Conservation (phyloP, 2,113 vertebrate genomes). For the Coreoperca whiteheadi region DNA sequence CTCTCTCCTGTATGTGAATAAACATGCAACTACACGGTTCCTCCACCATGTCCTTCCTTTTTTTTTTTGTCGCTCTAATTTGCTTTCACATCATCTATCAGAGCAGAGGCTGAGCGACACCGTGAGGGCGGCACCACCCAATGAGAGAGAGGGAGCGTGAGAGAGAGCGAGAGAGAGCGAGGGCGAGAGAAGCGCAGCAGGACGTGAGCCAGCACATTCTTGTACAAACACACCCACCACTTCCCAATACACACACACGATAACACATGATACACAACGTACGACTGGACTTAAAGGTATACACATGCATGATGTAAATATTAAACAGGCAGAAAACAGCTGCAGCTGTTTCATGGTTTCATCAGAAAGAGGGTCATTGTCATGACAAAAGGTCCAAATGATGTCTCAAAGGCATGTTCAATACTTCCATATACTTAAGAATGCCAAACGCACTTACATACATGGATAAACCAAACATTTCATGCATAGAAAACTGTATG, state of each 20-base stretch:
- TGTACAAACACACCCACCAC: slow-evolving; percentile 27
- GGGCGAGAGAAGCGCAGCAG: slow-evolving; percentile 28
- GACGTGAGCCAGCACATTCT: slow-evolving; percentile 37
- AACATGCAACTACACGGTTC: slow-evolving; percentile 16
- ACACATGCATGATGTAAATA: neutral
- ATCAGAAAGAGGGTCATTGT: slow-evolving; percentile 2
- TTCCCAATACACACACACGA: slow-evolving; percentile 12
- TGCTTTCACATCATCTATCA: slow-evolving; percentile 36
- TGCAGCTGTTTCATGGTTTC: no score
- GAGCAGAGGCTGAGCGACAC: slow-evolving; percentile 27
- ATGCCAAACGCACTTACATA: neutral
- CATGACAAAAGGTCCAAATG: no score
- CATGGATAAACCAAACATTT: neutral
- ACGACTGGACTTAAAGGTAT: neutral
- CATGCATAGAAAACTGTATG: neutral
- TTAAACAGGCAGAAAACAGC: neutral
- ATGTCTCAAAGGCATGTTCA: neutral
- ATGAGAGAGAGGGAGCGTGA: slow-evolving; percentile 9
- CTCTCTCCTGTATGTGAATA: slow-evolving; percentile 1
- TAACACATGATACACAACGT: neutral
- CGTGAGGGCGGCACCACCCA: slow-evolving; percentile 14
- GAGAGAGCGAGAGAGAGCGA: neutral
- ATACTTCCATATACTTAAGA: neutral
- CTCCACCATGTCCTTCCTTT: slow-evolving; percentile 1
- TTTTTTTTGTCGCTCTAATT: slow-evolving; percentile 12